phyloP scores from a whole-genome alignment of 2,888 invertebrate genomes.

The Zaprionus bogoriensis region DNA sequence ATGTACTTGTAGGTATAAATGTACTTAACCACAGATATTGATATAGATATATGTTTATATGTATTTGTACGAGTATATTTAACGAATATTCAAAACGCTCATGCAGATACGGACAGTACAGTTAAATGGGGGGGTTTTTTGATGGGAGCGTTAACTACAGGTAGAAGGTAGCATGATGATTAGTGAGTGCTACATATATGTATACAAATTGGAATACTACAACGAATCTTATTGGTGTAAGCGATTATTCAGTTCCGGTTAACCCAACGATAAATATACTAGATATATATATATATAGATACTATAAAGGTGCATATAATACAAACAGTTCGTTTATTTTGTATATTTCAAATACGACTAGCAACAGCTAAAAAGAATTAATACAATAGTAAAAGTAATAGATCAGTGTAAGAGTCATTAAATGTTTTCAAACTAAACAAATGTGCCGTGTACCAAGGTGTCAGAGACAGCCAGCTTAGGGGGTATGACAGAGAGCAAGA shows the following conservation, averaged over 20 bases:
- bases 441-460: conserved; percentile 29
- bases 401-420: conserved; percentile 1
- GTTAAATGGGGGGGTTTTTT: not conserved
- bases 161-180: conserved; percentile 17
- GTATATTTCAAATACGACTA: conserved; percentile 48
- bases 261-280: conserved; percentile 37
- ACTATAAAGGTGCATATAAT: conserved; percentile 73
- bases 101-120: not conserved
- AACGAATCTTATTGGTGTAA: conserved; percentile 8
- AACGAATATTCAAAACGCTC: not conserved
- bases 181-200: conserved; percentile 11
- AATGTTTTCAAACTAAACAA: conserved; percentile 22
- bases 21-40: conserved; percentile 8
- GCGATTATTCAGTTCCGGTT: conserved; percentile 34
- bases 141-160: conserved; percentile 18
- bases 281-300: conserved; percentile 38
- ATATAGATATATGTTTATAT: not conserved
- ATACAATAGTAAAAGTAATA: conserved; percentile 26
- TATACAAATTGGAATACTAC: conserved; percentile 10
- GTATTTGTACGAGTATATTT: not conserved
- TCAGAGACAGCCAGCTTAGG: not conserved
- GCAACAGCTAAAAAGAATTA: conserved; percentile 50
- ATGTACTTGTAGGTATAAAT: no score
- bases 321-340: conserved; percentile 47
- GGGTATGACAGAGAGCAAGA: not conserved